Evolutionary conservation across 2,888 invertebrate species (phyloP).

Genomic region (Tuta absoluta): DNA sequence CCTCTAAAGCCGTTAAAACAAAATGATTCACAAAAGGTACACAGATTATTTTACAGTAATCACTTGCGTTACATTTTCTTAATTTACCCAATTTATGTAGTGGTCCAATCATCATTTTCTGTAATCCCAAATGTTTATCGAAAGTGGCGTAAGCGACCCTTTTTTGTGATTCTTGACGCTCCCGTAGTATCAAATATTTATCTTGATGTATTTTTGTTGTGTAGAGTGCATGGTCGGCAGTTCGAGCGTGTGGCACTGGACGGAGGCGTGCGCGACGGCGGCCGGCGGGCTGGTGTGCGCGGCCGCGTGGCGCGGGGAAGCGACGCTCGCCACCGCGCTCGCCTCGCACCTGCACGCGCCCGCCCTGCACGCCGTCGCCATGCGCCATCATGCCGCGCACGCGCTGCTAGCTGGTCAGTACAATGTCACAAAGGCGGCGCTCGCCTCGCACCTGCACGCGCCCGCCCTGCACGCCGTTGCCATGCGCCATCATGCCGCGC

Average conservation of each 20-base stretch:
- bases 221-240: conserved; percentile 59
- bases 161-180: no score
- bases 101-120: no score
- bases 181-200: no score
- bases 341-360: conserved; percentile 44
- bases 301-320: conserved; percentile 67
- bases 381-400: conserved; percentile 38
- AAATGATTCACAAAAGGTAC: no score
- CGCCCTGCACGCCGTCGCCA: conserved; percentile 44
- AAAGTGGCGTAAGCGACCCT: no score
- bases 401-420: conserved; percentile 44
- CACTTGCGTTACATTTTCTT: no score
- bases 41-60: no score
- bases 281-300: conserved; percentile 46
- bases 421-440: not conserved
- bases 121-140: no score
- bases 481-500: conserved; percentile 35
- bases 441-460: not conserved
- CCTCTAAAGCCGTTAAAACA: no score
- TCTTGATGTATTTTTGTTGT: not conserved
- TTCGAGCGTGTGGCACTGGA: conserved; percentile 61
- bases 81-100: no score
- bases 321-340: conserved; percentile 49
- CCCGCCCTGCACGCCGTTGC: not conserved
- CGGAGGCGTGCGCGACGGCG: conserved; percentile 45